Conservation (phyloP, 64 coral and sea anemone species). For the Dendrophyllia cribrosa region DNA sequence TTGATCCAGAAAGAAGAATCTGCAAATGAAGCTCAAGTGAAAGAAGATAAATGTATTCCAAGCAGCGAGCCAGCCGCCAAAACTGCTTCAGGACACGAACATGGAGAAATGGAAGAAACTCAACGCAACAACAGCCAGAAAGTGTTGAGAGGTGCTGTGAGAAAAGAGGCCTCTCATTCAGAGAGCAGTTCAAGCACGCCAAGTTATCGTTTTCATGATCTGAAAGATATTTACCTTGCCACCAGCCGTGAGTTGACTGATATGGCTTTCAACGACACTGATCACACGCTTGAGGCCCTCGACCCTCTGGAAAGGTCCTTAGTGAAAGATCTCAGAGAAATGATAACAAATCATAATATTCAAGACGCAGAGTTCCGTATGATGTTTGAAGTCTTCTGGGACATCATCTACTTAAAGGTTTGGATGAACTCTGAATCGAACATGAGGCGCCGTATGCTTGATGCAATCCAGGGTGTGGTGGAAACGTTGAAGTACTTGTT, state of each 20-base stretch:
- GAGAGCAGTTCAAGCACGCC: neutral
- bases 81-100: neutral
- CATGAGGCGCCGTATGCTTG: slow-evolving; percentile 37
- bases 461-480: slow-evolving; percentile 10
- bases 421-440: neutral
- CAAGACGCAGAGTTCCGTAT: neutral
- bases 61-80: neutral
- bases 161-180: neutral
- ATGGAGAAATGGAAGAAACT: neutral
- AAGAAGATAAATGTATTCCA: neutral
- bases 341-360: neutral
- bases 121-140: neutral
- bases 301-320: neutral
- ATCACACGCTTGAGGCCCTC: neutral
- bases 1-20: slow-evolving; percentile 2
- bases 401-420: neutral
- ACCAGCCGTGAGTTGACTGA: neutral
- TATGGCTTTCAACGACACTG: neutral
- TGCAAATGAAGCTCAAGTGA: neutral
- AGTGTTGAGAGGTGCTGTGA: neutral
- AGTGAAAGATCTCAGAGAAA: slow-evolving; percentile 1
- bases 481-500: neutral
- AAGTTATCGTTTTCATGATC: neutral
- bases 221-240: slow-evolving; percentile 11
- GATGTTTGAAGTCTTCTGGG: neutral